Evolutionary conservation across 1,140 invertebrate genomes (phyloP), one percentile per base, ranked within the genome.

Genomic region (Brachystomella parvula): DNA sequence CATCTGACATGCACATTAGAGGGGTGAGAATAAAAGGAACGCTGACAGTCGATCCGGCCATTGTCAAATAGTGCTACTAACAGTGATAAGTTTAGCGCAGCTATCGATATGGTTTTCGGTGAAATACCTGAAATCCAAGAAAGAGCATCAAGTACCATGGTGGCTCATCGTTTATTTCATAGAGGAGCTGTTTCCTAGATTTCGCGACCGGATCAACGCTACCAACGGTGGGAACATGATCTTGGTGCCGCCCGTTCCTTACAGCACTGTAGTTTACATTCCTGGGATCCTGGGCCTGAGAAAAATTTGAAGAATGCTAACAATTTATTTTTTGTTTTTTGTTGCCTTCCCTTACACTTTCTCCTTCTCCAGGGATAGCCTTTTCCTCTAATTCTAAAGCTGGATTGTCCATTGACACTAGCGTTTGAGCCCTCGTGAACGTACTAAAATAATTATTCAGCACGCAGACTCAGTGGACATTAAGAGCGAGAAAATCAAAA

Each of bases 11-110:
- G 73, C 82, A 83, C 64, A 83, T 73, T n/a, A 75, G 64, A 2
- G 77, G 76, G 3, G 59, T 59, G 17, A 94, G 76, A 47, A 94
- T 87, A 71, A 92, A 90, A 0, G 90, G 90, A 65, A 92, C 89
- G 1, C 89, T 86, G 0, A 94, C 87, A 31, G 90, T 91, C 0
- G 87, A 88, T 0, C 89, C 90, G 39, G 93, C 89, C 88, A 92
- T 90, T 0, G 89, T 92, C 64, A 93, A 77, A 75, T 92, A 94
- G 76, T 93, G 90, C 87, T 94, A 39, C 31, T 64, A 6, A 49
- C 9, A n/a, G 3, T 63, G 49, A n/a, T 44, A 17, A 17, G 24
- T 61, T 33, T n/a, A 29, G 30, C n/a, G 17, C 24, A 39, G 31
- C 6, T 24, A 6, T 12, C 59, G 6, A 33, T 63, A 17, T n/a